phyloP scores from a whole-genome alignment of 2,113 vertebrate genomes.

The Sturnus vulgaris region DNA sequence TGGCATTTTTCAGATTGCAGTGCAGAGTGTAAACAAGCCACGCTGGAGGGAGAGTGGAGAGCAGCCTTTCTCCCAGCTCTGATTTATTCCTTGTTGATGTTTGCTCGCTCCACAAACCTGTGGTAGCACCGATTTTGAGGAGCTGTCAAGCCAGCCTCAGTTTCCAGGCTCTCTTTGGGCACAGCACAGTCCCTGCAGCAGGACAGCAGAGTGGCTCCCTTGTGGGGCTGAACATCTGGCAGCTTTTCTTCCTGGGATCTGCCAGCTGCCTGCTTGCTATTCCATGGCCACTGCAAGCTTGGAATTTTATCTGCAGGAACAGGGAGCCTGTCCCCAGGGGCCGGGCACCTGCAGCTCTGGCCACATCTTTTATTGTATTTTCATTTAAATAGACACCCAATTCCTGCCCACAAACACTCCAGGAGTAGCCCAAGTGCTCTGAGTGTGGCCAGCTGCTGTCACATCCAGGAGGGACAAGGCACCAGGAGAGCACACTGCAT shows the following conservation, averaged over 20 bases:
- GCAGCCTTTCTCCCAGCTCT: not conserved
- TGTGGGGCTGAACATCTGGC: slow-evolving; percentile 24
- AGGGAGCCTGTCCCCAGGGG: not conserved
- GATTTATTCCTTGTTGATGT: slow-evolving; percentile 6
- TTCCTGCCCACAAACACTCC: not conserved
- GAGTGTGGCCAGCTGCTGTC: not conserved
- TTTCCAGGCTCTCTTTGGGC: not conserved
- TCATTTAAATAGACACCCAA: not conserved
- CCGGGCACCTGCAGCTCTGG: not conserved
- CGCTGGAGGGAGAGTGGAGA: not conserved
- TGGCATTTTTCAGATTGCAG: slow-evolving; percentile 26
- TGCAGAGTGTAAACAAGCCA: slow-evolving; percentile 9
- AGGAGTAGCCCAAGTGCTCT: fast-evolving
- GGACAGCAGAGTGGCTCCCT: not conserved
- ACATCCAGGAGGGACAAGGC: not conserved
- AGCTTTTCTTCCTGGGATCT: not conserved
- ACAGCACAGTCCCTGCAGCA: not conserved
- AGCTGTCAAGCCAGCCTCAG: not conserved
- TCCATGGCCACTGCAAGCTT: not conserved
- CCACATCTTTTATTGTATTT: not conserved
- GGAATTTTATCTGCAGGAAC: not conserved
- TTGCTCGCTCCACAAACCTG: not conserved
- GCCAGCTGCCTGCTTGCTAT: not conserved
- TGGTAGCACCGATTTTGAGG: not conserved
- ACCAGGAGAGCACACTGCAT: fast-evolving